These are phyloP conservation scores for Cataglyphis albicans DNA, from an alignment of 2,888 invertebrate genomes.

Conservation along the genomic window DNA sequence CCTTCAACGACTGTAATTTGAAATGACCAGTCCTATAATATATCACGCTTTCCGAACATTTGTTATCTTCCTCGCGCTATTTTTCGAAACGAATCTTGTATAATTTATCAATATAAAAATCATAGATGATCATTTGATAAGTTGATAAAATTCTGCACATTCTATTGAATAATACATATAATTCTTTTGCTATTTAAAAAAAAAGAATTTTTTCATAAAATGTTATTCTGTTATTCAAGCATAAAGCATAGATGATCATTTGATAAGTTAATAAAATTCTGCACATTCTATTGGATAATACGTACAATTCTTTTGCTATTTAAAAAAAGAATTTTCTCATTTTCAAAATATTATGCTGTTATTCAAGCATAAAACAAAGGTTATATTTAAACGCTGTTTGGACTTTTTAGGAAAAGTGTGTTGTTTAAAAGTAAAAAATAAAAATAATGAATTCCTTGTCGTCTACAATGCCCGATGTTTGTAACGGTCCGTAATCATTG, in stretches of 20 bases:
- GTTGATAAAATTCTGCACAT: background rate
- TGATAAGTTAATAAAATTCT: background rate
- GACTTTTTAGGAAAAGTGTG: background rate
- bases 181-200: background rate
- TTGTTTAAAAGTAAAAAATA: background rate
- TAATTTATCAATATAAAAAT: background rate
- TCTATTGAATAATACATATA: background rate
- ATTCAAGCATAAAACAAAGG: background rate
- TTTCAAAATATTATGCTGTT: background rate
- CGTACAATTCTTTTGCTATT: background rate
- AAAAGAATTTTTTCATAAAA: background rate
- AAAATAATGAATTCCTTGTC: background rate
- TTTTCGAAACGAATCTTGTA: background rate
- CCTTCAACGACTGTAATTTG: constrained; percentile 33
- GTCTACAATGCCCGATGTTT: background rate
- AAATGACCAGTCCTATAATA: background rate
- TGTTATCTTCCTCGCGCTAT: background rate
- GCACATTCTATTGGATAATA: background rate
- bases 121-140: background rate
- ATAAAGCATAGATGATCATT: background rate
- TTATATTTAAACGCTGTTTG: background rate
- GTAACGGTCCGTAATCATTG: constrained; percentile 3
- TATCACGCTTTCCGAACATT: too few species aligned
- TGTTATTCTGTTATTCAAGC: background rate
- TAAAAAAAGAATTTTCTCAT: background rate